phyloP scores from a whole-genome alignment of 92 coral and sea anemone species.

The Phenganax subtilis region DNA sequence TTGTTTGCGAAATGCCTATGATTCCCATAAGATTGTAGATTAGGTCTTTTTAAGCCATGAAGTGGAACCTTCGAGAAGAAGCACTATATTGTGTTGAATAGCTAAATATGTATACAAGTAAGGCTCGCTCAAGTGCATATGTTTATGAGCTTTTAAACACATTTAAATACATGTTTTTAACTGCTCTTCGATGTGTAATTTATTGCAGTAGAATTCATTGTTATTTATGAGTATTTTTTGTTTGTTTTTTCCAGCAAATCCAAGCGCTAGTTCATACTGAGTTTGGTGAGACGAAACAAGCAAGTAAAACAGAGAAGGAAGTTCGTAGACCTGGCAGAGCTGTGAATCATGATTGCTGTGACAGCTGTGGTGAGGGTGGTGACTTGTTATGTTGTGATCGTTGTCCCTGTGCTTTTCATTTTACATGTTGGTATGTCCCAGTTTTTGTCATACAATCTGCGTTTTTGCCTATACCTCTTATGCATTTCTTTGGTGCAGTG shows the following conservation, averaged over 20 bases:
- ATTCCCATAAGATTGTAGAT: too few relatives aligned
- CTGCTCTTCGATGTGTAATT: background rate
- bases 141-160: too few relatives aligned
- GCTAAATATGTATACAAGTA: too few relatives aligned
- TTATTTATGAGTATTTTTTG: constrained; percentile 30
- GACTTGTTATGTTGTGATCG: constrained; percentile 94
- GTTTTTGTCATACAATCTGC: background rate
- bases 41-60: too few relatives aligned
- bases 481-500: background rate
- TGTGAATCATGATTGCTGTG: constrained; percentile 91
- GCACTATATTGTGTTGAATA: too few relatives aligned
- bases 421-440: constrained; percentile 84
- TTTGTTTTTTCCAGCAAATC: constrained; percentile 64
- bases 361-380: constrained; percentile 99
- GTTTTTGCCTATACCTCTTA: background rate
- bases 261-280: constrained; percentile 99
- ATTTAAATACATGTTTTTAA: background rate
- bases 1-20: too few relatives aligned
- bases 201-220: background rate
- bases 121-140: too few relatives aligned
- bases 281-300: constrained; percentile 70
- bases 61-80: too few relatives aligned
- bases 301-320: constrained; percentile 78
- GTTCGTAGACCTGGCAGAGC: constrained; percentile 77
- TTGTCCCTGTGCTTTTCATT: constrained; percentile 97